Percentiles rank a stretch among this genome's conserved stretches.
These are phyloP conservation scores for Sebastes diaconus DNA, from an alignment of 2,797 vertebrate genomes.

Conservation along the genomic window DNA sequence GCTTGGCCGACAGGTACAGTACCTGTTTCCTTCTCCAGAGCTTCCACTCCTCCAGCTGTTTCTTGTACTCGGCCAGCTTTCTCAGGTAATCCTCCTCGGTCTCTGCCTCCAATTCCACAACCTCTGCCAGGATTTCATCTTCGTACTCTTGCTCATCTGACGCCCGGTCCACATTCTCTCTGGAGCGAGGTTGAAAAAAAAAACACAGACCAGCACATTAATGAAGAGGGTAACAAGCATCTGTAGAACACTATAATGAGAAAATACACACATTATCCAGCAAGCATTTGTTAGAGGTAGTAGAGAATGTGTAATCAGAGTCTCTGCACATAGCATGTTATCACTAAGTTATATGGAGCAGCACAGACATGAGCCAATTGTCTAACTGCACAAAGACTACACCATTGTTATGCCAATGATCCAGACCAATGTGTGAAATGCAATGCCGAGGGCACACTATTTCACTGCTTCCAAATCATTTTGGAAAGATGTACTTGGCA, in stretches of 20 bases:
- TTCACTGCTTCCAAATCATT: neutral
- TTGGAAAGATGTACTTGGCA: neutral
- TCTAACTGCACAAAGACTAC: neutral
- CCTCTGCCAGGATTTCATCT: conserved; percentile 89
- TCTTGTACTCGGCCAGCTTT: conserved; percentile 83
- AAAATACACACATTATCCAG: neutral
- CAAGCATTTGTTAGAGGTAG: neutral
- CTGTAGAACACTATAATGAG: neutral
- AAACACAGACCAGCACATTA: neutral
- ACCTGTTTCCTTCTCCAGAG: conserved; percentile 87
- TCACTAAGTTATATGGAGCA: neutral
- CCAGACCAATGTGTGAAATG: neutral
- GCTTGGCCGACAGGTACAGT: conserved; percentile 63
- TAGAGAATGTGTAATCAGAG: neutral
- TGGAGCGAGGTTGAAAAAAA: conserved; percentile 60
- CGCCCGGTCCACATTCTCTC: conserved; percentile 87
- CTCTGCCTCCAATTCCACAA: conserved; percentile 87
- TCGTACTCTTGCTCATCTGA: conserved; percentile 85
- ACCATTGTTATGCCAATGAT: too few species aligned
- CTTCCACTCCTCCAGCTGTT: conserved; percentile 88
- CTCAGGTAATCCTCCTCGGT: conserved; percentile 85
- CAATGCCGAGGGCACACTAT: neutral
- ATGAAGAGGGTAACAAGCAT: neutral
- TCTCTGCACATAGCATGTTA: neutral
- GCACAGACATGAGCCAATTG: neutral